Evolutionary conservation across 2,113 vertebrate species (phyloP).

Genomic region (Rhodinocichla rosea): DNA sequence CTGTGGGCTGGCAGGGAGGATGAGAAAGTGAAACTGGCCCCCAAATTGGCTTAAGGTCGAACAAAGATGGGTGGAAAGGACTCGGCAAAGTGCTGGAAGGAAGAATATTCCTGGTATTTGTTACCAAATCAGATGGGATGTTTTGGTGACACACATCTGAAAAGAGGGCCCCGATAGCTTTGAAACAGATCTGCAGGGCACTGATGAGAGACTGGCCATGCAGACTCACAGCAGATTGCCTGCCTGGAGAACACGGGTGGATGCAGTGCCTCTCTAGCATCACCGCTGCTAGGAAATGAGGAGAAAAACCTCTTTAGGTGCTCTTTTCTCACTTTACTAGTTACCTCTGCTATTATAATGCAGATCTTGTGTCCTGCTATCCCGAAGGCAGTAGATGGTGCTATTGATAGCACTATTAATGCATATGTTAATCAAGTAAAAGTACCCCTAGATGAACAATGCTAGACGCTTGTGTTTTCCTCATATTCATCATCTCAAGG

Average conservation of each 20-base stretch:
- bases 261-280: background rate
- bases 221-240: background rate
- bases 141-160: background rate
- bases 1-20: background rate
- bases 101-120: background rate
- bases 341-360: background rate
- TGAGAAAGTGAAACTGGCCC: background rate
- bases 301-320: background rate
- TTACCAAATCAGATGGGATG: background rate
- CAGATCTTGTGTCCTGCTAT: background rate
- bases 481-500: background rate
- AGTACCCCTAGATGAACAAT: background rate
- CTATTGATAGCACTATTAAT: conserved; percentile 1
- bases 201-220: background rate
- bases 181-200: background rate
- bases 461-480: background rate
- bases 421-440: background rate
- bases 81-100: background rate
- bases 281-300: background rate
- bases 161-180: background rate
- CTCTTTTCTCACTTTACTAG: background rate
- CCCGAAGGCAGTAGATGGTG: conserved; percentile 5
- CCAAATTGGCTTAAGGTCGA: background rate
- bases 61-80: background rate
- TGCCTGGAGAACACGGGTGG: background rate